A percentile compares a stretch with the other conserved stretches of the same genome.
Evolutionary conservation across 2,113 vertebrate genomes (phyloP).

Genomic region (Amazona vittata): DNA sequence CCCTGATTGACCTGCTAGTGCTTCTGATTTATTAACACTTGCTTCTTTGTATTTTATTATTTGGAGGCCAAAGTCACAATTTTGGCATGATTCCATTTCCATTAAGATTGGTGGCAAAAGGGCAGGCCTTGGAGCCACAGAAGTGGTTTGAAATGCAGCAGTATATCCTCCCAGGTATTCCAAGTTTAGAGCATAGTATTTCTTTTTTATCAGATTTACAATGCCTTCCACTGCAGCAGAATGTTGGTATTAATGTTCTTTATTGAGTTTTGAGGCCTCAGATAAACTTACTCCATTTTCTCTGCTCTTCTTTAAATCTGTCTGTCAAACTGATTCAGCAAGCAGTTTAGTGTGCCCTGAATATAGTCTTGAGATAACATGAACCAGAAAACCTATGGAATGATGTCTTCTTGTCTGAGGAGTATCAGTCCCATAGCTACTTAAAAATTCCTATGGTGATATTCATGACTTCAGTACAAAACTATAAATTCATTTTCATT

Average conservation of each 20-base stretch:
- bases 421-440: not conserved
- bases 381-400: not conserved
- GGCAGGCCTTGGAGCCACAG: not conserved
- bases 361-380: not conserved
- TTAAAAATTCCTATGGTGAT: not conserved
- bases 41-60: not conserved
- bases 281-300: slow-evolving; percentile 7
- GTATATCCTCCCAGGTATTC: not conserved
- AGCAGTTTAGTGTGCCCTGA: not conserved
- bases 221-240: not conserved
- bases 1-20: not conserved
- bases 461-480: not conserved
- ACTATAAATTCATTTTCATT: not conserved
- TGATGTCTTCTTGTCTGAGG: not conserved
- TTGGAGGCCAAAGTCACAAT: not conserved
- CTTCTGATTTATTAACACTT: slow-evolving; percentile 5
- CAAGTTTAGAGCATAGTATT: not conserved
- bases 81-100: slow-evolving; percentile 28
- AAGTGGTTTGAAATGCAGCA: not conserved
- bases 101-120: slow-evolving; percentile 29
- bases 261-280: not conserved
- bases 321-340: slow-evolving; percentile 4
- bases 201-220: slow-evolving; percentile 33
- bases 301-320: not conserved
- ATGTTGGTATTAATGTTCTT: not conserved